Base-by-base conservation (phyloP, 2,888 invertebrate genomes). In the Homarus gammarus region DNA sequence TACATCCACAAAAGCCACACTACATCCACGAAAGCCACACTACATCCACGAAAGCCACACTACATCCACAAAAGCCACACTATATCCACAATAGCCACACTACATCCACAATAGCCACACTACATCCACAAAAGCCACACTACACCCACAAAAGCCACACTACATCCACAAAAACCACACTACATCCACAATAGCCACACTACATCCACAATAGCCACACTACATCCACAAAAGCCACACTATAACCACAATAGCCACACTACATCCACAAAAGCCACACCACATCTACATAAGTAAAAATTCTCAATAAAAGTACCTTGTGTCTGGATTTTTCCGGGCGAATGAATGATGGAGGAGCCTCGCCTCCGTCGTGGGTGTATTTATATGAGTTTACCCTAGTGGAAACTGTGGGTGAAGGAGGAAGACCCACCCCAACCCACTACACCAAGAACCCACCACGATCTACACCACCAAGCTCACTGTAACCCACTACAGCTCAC, bases 261-360 rank as follows among this genome's bases (percentile, higher is more conserved):
- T 27, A 75, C 84, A 84, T 84, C 75, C 75, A 44, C 40, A 82
- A 56, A 44, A 82, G 33, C 82, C 38, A 22, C 44, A 27, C 33
- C 15, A 75, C 84, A 84, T 84, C 75, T 84, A 75, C 84, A 84
- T 84, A 84, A 75, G 84, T 75, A 84, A 77, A 84, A 84, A 84
- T 75, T n/a, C 75, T 38, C 75, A 61, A 75, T 77, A 84, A 84
- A 84, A 64, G 40, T 72, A 84, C 77, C 84, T 40, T 77, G 75
- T 84, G 77, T 84, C 61, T 40, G 77, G 84, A 61, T 84, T 84
- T n/a, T 84, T 84, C 84, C 84, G 49, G 84, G 75, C 75, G 84
- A 73, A 36, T 84, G 84, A 38, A 38, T 40, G 27, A 2, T 44
- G 82, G 83, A 83, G 83, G 83, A 72, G n/a, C n/a, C n/a, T n/a